Evolutionary conservation across 1,140 invertebrate genomes (phyloP).

Genomic region (Drosophila sp.): DNA sequence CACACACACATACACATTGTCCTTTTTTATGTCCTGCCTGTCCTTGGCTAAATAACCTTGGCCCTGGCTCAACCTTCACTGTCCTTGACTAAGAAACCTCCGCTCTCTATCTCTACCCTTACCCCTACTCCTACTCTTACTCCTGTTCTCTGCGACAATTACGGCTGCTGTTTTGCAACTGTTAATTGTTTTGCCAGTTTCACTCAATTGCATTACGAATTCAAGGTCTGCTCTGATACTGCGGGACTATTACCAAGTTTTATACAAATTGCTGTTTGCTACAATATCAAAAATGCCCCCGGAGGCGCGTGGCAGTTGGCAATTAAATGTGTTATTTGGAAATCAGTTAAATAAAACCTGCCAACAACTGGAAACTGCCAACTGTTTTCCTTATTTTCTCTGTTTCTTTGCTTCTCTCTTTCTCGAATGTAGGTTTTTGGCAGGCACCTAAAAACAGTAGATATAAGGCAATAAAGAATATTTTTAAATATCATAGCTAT

Average conservation of each 20-base stretch:
- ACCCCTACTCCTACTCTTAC: not conserved
- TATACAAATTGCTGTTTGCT: constrained; percentile 17
- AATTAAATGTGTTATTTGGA: constrained; percentile 31
- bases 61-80: constrained; percentile 41
- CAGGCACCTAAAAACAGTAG: not conserved
- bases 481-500: no score
- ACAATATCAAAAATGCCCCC: constrained; percentile 15
- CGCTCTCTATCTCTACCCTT: not conserved
- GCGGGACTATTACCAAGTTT: constrained; percentile 13
- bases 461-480: not conserved
- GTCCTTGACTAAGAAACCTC: constrained; percentile 42
- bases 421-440: not conserved
- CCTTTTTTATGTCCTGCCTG: constrained; percentile 47
- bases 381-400: constrained; percentile 34
- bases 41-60: constrained; percentile 56
- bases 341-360: constrained; percentile 7
- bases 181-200: constrained; percentile 63
- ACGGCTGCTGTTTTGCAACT: constrained; percentile 53
- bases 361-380: constrained; percentile 27
- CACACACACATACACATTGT: constrained; percentile 35
- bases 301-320: constrained; percentile 62
- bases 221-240: constrained; percentile 50
- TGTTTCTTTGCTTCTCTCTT: not conserved
- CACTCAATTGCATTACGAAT: constrained; percentile 54
- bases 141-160: not conserved